Base-by-base conservation (phyloP, 2,888 invertebrate species). In the Sesia bembeciformis region DNA sequence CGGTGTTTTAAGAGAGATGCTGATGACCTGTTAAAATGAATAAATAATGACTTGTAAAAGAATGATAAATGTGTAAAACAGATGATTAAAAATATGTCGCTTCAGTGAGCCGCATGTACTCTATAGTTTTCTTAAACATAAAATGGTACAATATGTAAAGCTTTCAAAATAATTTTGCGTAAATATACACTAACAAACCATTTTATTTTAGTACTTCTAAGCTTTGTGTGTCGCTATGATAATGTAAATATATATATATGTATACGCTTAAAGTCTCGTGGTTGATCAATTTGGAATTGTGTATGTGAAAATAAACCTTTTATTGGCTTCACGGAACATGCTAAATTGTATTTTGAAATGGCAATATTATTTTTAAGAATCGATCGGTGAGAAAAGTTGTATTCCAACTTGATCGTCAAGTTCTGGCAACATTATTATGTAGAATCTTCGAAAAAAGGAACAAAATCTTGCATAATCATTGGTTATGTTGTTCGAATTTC, bases 131-230 rank as follows among this genome's bases (percentile, higher is more conserved):
- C 23, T 23, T 23, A 23, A 23, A 23, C 23, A 23, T 23, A 23
- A 23, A 23, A 23, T 23, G 23, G 23, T 23, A 23, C 2, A 23
- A 23, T 23, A 2, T 23, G 2, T 23, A 54, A 49, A 49, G 54
- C 54, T 54, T 57, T 5, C 42, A 54, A 52, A 49, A 42, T 74
- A 62, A 39, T 59, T 68, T 76, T 74, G 76, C 66, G 68, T 77
- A 74, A 82, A 83, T 81, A 83, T 85, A 88, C 87, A 89, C 88
- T 88, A 89, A 89, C 88, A 88, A 87, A 67, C 88, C 89, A 89
- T 87, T 73, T 64, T 63, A 58, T 56, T 65, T 38, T 71, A 66
- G 60, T 66, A 64, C 64, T 61, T 72, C 60, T 72, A 68, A 74
- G 88, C 85, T 88, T 87, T 82, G 77, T 75, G 81, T 86, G 85